Conservation (phyloP, 2,797 vertebrate species). For the Taeniopygia guttata region DNA sequence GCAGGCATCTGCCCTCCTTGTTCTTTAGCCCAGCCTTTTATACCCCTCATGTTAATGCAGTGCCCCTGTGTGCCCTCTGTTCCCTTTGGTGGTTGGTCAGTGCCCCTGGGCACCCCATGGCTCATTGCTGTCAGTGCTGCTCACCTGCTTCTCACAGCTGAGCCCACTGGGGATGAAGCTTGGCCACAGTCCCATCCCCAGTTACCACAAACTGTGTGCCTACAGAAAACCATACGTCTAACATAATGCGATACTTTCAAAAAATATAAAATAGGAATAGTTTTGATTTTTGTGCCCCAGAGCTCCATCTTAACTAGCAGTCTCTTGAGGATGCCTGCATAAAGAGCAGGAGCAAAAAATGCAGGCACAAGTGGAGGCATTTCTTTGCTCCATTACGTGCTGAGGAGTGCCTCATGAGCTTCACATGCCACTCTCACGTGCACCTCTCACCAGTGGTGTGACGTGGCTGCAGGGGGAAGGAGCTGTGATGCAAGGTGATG, state of each 20-base stretch:
- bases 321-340: background rate
- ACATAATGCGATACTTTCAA: background rate
- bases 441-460: rapidly evolving
- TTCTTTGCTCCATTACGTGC: background rate
- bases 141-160: background rate
- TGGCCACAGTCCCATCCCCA: rapidly evolving
- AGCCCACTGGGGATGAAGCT: background rate
- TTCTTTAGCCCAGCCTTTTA: background rate
- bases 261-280: background rate
- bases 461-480: background rate
- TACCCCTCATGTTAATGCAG: background rate
- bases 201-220: background rate
- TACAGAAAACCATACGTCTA: background rate
- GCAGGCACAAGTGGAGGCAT: background rate
- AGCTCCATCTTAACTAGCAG: background rate
- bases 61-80: background rate
- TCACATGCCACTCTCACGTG: rapidly evolving
- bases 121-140: background rate
- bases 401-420: background rate
- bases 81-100: background rate
- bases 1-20: rapidly evolving
- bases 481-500: background rate
- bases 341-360: background rate
- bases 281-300: background rate
- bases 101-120: background rate